These are phyloP conservation scores for Dermatemys mawii DNA, from an alignment of 2,113 vertebrate genomes.

Conservation along the genomic window DNA sequence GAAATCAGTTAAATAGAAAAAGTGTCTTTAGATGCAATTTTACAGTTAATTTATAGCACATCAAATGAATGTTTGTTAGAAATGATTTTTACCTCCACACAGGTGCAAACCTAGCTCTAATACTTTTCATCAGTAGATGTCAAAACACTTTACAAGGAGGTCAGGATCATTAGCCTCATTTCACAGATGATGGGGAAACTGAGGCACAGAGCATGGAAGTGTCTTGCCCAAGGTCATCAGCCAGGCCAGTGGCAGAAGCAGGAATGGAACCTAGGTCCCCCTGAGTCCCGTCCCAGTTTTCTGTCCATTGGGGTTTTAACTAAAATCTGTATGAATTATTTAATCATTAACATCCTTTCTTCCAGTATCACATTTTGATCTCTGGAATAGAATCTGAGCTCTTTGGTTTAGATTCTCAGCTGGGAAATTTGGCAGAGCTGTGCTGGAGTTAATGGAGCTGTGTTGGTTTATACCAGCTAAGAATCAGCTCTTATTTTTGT, in stretches of 20 bases:
- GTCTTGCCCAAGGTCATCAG: not conserved
- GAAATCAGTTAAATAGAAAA: not conserved
- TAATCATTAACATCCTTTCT: not conserved
- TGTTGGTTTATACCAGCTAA: conserved; percentile 9
- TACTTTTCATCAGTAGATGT: not conserved
- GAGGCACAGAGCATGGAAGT: not conserved
- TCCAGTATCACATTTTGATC: not conserved
- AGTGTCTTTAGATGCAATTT: not conserved
- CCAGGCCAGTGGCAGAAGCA: too few species aligned
- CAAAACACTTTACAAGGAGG: not conserved
- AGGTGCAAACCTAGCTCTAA: not conserved
- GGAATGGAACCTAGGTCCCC: not conserved
- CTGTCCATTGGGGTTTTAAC: not conserved
- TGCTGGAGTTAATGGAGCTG: not conserved
- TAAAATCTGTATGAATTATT: not conserved
- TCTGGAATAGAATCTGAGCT: not conserved
- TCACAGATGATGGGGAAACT: not conserved
- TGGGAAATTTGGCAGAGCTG: not conserved
- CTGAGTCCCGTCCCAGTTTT: not conserved
- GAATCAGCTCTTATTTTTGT: not conserved
- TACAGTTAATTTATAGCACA: not conserved
- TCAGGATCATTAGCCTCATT: not conserved
- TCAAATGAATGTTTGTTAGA: not conserved
- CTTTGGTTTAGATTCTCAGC: not conserved
- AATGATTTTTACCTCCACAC: not conserved